Evolutionary conservation across 2,888 invertebrate genomes (phyloP).

Genomic region (Apodemia mormo): DNA sequence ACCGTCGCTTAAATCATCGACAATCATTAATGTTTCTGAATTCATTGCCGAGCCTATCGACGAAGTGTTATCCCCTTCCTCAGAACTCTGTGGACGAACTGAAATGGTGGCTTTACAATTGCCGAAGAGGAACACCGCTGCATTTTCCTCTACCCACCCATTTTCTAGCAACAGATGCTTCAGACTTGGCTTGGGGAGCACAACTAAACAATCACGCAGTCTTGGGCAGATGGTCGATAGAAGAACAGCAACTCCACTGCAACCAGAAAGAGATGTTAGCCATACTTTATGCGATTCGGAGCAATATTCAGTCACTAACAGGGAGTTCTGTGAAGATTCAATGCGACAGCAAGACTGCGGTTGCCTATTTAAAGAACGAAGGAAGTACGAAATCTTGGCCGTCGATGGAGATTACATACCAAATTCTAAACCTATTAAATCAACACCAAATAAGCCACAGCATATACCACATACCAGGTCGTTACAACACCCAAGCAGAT

Average conservation of each 20-base stretch:
- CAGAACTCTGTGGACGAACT: slow-evolving; percentile 24
- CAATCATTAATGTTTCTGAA: slow-evolving; percentile 30
- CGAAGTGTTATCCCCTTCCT: slow-evolving; percentile 20
- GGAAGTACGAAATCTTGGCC: slow-evolving; percentile 41
- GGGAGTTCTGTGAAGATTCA: slow-evolving; percentile 33
- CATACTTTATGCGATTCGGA: slow-evolving; percentile 27
- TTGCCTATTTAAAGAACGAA: slow-evolving; percentile 31
- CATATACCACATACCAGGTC: background rate
- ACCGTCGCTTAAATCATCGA: slow-evolving; percentile 38
- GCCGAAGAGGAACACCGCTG: slow-evolving; percentile 23
- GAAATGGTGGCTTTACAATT: slow-evolving; percentile 37
- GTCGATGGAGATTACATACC: slow-evolving; percentile 32
- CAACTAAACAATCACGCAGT: slow-evolving; percentile 34
- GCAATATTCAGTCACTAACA: slow-evolving; percentile 22
- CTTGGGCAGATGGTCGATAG: slow-evolving; percentile 21
- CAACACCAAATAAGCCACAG: background rate
- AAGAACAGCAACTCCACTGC: slow-evolving; percentile 19
- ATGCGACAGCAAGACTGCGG: slow-evolving; percentile 42
- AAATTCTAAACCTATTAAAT: slow-evolving; percentile 21
- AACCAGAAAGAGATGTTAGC: slow-evolving; percentile 37
- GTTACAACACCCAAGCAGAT: background rate
- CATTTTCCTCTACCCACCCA: slow-evolving; percentile 31
- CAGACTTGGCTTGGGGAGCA: slow-evolving; percentile 40
- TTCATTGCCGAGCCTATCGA: slow-evolving; percentile 13
- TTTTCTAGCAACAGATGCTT: slow-evolving; percentile 39